Evolutionary conservation across 2,888 invertebrate species (phyloP).

Genomic region (Sinelater perroti): DNA sequence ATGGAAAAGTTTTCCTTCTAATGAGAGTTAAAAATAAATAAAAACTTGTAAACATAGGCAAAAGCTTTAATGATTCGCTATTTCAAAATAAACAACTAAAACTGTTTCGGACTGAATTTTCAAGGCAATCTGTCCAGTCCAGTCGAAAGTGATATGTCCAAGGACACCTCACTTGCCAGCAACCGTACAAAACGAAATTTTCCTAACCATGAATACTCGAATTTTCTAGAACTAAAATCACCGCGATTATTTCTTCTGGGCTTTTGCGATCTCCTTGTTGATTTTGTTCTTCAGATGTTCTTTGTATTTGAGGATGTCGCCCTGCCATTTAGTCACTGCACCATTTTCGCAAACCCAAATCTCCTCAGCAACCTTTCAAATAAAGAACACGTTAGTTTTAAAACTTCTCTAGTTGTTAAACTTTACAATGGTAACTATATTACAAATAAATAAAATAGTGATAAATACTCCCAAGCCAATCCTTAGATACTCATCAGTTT

Average conservation of each 20-base stretch:
- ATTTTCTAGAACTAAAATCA: conserved; percentile 14
- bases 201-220: conserved; percentile 26
- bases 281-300: conserved; percentile 91
- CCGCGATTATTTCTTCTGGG: conserved; percentile 52
- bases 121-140: no score
- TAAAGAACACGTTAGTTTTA: neutral
- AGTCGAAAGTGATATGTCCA: conserved; percentile 2
- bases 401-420: no score
- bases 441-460: no score
- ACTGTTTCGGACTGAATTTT: no score
- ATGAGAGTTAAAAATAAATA: no score
- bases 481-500: no score
- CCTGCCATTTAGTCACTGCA: conserved; percentile 95
- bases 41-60: no score
- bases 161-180: neutral
- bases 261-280: conserved; percentile 71
- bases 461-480: no score
- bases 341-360: conserved; percentile 99
- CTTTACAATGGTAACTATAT: no score
- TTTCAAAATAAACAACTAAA: no score
- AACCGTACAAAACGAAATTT: conserved; percentile 27
- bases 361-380: conserved; percentile 90
- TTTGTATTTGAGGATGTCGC: conserved; percentile 96
- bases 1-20: no score
- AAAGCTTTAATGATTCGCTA: no score